Conservation (phyloP, 2,113 vertebrate species). For the Pogonocichla stellata region DNA sequence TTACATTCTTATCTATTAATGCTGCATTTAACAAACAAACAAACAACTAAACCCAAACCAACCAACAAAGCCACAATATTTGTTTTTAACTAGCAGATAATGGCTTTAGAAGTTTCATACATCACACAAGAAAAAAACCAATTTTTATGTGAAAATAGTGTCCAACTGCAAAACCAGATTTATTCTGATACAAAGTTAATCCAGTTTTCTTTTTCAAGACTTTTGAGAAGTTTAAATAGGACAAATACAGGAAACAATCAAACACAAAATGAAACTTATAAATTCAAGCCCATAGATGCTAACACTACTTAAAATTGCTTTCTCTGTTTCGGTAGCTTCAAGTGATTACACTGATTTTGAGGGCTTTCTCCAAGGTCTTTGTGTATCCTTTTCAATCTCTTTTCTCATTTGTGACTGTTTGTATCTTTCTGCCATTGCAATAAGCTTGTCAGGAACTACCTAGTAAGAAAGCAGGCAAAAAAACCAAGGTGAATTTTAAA, state of each 20-base stretch:
- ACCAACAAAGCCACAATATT: background rate
- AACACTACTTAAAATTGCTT: background rate
- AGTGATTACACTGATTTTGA: conserved; percentile 2
- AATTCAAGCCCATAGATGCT: background rate
- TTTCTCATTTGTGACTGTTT: conserved; percentile 76
- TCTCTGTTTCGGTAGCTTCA: background rate
- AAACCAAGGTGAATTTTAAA: background rate
- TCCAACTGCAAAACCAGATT: background rate
- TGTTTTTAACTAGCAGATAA: background rate
- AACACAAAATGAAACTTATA: background rate
- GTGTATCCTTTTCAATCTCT: conserved; percentile 75
- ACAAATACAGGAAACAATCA: background rate
- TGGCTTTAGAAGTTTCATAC: background rate
- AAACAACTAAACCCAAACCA: background rate
- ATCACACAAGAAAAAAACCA: background rate
- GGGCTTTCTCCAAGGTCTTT: conserved; percentile 25
- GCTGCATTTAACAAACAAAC: background rate
- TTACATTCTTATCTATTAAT: background rate
- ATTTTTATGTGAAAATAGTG: background rate
- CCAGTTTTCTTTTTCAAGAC: background rate
- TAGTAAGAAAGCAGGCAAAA: conserved; percentile 53
- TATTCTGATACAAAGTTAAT: background rate
- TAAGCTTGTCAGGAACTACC: conserved; percentile 85
- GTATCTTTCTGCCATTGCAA: conserved; percentile 88
- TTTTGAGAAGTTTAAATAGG: background rate